phyloP scores from a whole-genome alignment of 1,140 invertebrate species.

The Arctopsyche grandis region DNA sequence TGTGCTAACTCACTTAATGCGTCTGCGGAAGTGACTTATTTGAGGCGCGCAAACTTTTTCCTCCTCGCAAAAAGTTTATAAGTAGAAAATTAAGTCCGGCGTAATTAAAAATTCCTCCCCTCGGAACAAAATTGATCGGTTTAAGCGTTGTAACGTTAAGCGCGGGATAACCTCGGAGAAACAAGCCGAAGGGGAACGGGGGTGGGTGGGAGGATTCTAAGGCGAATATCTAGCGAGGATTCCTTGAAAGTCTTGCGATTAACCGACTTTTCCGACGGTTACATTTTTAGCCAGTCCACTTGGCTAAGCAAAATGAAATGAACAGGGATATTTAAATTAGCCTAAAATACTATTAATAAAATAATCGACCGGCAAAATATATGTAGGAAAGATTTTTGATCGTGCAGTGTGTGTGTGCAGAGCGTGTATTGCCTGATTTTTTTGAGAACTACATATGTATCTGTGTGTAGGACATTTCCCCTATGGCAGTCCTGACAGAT shows the following conservation, averaged over 20 bases:
- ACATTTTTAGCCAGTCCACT: neutral
- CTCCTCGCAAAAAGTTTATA: constrained; percentile 27
- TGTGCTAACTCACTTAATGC: constrained; percentile 37
- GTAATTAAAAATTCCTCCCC: constrained; percentile 41
- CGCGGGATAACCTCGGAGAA: constrained; percentile 12
- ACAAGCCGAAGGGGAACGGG: neutral
- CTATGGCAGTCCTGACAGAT: too few species aligned
- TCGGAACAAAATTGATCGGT: constrained; percentile 33
- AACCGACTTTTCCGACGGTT: constrained; percentile 27
- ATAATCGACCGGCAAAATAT: neutral
- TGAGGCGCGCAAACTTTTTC: constrained; percentile 26
- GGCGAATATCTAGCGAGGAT: constrained; percentile 5
- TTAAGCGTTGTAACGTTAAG: constrained; percentile 30
- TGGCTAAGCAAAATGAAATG: neutral
- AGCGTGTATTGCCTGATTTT: neutral
- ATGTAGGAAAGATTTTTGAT: neutral
- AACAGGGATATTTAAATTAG: neutral
- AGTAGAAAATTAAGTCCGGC: constrained; percentile 42
- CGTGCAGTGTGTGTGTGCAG: too few species aligned
- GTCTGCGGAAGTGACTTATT: constrained; percentile 34
- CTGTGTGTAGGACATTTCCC: too few species aligned
- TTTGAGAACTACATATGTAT: neutral
- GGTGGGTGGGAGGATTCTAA: neutral
- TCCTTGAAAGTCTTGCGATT: constrained; percentile 14
- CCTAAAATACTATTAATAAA: neutral